Evolutionary conservation across 1,140 invertebrate genomes (phyloP).

Genomic region (Lasioglossum albipes): DNA sequence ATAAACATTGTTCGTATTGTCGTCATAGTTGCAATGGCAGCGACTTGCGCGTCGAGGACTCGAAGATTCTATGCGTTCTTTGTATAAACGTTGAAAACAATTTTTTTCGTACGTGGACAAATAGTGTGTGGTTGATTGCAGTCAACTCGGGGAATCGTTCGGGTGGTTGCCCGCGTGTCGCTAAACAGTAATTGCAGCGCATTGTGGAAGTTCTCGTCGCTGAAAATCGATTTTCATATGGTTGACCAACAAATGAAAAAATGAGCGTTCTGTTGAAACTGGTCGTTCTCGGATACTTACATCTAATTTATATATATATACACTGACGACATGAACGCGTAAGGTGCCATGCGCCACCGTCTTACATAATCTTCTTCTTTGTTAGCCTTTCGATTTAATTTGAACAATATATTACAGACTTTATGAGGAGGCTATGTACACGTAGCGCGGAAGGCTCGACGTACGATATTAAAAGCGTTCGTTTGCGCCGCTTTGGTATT

Average conservation of each 20-base stretch:
- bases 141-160: no score
- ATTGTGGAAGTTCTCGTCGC: background rate
- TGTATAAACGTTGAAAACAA: constrained; percentile 9
- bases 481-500: constrained; percentile 17
- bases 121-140: background rate
- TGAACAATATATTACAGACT: constrained; percentile 58
- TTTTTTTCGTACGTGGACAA: background rate
- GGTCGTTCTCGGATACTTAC: constrained; percentile 26
- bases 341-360: constrained; percentile 1
- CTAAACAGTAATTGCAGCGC: background rate
- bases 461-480: background rate
- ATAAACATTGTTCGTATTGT: background rate
- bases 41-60: constrained; percentile 19
- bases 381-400: constrained; percentile 25
- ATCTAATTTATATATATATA: constrained; percentile 37
- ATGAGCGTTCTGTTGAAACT: constrained; percentile 6
- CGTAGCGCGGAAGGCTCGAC: background rate
- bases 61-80: constrained; percentile 15
- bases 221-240: constrained; percentile 3
- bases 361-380: constrained; percentile 16
- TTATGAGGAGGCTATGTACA: constrained; percentile 32
- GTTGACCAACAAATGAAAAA: constrained; percentile 23
- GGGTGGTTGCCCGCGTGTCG: background rate
- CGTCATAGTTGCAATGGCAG: background rate
- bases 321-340: background rate